Conservation (phyloP, 1,140 invertebrate species). For the Drosophila hydei region DNA sequence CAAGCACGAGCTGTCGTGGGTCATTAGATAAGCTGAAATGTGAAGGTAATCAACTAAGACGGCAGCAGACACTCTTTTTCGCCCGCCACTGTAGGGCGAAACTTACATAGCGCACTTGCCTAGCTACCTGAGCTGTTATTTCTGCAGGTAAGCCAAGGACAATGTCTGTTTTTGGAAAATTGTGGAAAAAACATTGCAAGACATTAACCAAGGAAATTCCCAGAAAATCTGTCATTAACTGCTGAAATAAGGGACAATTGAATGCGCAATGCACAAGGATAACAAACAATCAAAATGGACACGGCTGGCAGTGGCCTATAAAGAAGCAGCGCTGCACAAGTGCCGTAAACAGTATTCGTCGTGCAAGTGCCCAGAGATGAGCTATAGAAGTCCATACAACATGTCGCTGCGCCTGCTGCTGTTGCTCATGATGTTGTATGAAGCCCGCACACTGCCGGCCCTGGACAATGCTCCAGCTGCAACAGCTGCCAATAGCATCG, state of each 20-base stretch:
- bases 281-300: slow-evolving; percentile 41
- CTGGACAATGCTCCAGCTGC: slow-evolving; percentile 44
- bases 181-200: slow-evolving; percentile 21
- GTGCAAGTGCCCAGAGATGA: slow-evolving; percentile 35
- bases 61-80: slow-evolving; percentile 15
- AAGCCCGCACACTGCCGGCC: slow-evolving; percentile 42
- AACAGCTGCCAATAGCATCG: slow-evolving; percentile 48
- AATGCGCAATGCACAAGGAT: slow-evolving; percentile 3
- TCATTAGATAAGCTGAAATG: background rate
- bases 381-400: slow-evolving; percentile 17
- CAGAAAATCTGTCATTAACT: slow-evolving; percentile 54
- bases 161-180: slow-evolving; percentile 23
- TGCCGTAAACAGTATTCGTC: background rate
- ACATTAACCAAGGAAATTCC: slow-evolving; percentile 37
- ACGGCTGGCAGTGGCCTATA: slow-evolving; percentile 35
- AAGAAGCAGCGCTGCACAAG: slow-evolving; percentile 14
- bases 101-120: slow-evolving; percentile 7
- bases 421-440: slow-evolving; percentile 28
- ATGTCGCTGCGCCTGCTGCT: slow-evolving; percentile 32
- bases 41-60: background rate
- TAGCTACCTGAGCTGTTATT: slow-evolving; percentile 18
- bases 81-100: slow-evolving; percentile 15
- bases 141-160: slow-evolving; percentile 44
- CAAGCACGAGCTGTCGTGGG: background rate
- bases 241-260: slow-evolving; percentile 22